Evolutionary conservation across 1,140 invertebrate genomes (phyloP), one percentile per base, ranked within the genome.

Genomic region (Monochamus saltuarius): DNA sequence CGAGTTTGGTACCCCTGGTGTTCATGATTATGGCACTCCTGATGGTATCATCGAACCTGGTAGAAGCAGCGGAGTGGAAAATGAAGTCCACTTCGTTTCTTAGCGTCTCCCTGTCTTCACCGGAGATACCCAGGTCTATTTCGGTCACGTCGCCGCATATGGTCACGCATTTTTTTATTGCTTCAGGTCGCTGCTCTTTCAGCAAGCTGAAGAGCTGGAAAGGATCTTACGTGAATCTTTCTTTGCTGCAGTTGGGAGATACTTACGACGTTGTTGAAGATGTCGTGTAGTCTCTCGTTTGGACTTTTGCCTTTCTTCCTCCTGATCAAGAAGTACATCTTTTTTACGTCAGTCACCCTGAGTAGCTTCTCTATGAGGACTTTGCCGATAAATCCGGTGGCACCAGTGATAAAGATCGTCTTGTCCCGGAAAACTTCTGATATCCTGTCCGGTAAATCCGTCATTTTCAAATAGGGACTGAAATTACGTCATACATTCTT

Each of bases 51-150:
- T 91, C 89, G 62, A 92, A 91, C 72, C 85, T 84, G 56, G 91
- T 90, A 40, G 95, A 97, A 0, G 96, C 96, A 0, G 95, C 96
- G 29, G 85, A 91, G 71, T 97, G 95, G 71, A 94, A 93, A 0
- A 98, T 88, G 47, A 97, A 85, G 37, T 87, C 81, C 1, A 95
- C 84, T 61, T 88, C 85, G 4, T 91, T 81, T 17, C 80, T 79
- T 0, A 98, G 73, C 13, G 83, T 78, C 56, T 86, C 72, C 46
- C 85, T 78, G 75, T 97, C 89, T n/a, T 82, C 74, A 0, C 83
- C 73, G 7, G 82, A 86, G 3, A 98, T 77, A 2, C 91, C 95
- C 19, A 98, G 78, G 17, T 86, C 86, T 0, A 83, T 81, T 35
- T 82, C 68, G 6, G 84, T 76, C 1, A 95, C 87, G 76, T 98